Evolutionary conservation across 2,888 invertebrate species (phyloP).

Genomic region (Nasonia oneida): DNA sequence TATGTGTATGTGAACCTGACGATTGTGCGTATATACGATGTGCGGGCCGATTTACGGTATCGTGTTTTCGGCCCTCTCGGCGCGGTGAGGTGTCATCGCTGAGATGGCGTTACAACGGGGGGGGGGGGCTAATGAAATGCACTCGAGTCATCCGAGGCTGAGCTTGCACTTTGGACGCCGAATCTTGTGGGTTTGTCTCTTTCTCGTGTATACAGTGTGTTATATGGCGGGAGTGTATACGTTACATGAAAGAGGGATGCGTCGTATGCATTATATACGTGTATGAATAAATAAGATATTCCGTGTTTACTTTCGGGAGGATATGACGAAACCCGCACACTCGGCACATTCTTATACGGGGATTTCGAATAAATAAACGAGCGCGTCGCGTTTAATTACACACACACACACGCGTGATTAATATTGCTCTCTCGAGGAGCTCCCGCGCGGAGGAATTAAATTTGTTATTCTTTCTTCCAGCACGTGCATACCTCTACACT

Average conservation of each 20-base stretch:
- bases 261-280: not conserved
- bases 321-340: not conserved
- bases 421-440: not conserved
- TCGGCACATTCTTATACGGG: not conserved
- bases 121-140: constrained; percentile 18
- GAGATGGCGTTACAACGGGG: too few relatives aligned
- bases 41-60: not conserved
- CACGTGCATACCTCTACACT: not conserved
- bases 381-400: constrained; percentile 6
- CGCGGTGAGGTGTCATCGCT: constrained; percentile 14
- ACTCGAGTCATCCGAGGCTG: constrained; percentile 31
- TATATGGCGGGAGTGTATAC: not conserved
- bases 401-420: not conserved
- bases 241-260: not conserved
- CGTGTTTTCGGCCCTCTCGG: not conserved
- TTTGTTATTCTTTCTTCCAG: not conserved
- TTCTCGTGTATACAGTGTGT: not conserved
- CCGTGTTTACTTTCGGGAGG: not conserved
- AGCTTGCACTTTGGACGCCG: not conserved
- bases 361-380: not conserved
- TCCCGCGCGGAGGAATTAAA: not conserved
- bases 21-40: not conserved
- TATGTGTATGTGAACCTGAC: not conserved
- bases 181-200: not conserved
- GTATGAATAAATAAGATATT: constrained; percentile 1